Conservation (phyloP, 1,140 invertebrate genomes). For the Aphidius ervi region DNA sequence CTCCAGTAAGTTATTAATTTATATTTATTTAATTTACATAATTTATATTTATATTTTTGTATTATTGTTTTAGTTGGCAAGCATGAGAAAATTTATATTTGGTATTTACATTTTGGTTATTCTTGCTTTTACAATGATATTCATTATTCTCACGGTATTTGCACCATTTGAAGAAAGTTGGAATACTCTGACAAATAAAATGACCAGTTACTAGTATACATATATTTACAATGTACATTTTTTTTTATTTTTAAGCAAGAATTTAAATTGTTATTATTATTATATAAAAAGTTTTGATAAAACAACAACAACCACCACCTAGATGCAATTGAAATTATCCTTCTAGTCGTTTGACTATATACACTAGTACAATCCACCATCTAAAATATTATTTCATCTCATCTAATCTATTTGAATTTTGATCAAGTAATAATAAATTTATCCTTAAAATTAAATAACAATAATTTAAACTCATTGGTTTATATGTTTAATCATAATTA, state of each 20-base stretch:
- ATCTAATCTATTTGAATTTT: no score
- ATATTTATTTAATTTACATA: slow-evolving; percentile 12
- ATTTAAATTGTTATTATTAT: no score
- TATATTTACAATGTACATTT: not conserved
- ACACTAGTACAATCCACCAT: no score
- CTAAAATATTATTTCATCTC: no score
- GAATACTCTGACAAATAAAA: slow-evolving; percentile 33
- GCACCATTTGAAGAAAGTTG: slow-evolving; percentile 67
- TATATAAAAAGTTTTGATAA: no score
- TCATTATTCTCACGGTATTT: slow-evolving; percentile 69
- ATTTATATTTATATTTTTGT: slow-evolving; percentile 14
- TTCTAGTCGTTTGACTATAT: slow-evolving; percentile 9
- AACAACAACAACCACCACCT: not conserved
- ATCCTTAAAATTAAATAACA: no score
- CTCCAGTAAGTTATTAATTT: slow-evolving; percentile 60
- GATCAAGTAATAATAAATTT: no score
- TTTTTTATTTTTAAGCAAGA: no score
- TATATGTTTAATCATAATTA: no score
- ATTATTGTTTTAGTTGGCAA: slow-evolving; percentile 62
- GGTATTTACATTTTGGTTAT: slow-evolving; percentile 69
- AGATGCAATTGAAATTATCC: slow-evolving; percentile 9
- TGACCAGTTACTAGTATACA: slow-evolving; percentile 31
- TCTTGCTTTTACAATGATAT: slow-evolving; percentile 58
- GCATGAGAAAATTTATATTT: slow-evolving; percentile 69
- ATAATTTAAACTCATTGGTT: no score